Base-by-base conservation (phyloP, 1,140 invertebrate species). In the Cyrtorhinus lividipennis region DNA sequence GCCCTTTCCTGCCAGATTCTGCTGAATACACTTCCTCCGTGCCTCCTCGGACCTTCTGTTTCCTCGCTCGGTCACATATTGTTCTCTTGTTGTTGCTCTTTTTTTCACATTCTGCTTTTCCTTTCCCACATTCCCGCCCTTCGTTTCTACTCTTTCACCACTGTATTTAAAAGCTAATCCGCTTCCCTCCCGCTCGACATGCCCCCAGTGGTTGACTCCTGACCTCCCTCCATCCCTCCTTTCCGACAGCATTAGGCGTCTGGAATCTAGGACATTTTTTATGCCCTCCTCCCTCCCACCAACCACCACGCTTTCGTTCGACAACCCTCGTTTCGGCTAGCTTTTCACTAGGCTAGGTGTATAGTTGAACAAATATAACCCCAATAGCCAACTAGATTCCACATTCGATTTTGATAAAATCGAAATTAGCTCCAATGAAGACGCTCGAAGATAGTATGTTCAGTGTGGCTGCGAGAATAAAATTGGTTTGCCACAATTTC, bases 1-100 rank as follows among this genome's bases (percentile, higher is more conserved):
- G n/a, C n/a, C n/a, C 30, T 38, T 38, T 38, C 30, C 58, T 66
- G 65, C 65, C 65, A 66, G 61, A 66, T 66, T 66, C 62, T 66
- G 65, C 65, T 66, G 65, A 66, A 66, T 64, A 66, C 65, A 62
- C 38, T 62, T 62, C 61, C 61, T 56, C 22, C 30, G 15, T 5
- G 30, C 30, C 30, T 38, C 5, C 30, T 5, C 5, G 30, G 15
- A 38, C 30, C 30, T 38, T 38, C 30, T 38, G 30, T 38, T 38
- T 38, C 30, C 30, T 15, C 24, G 38, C 20, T 23, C 38, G 61
- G 61, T 53, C 24, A 60, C 58, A 60, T 60, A 38, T 30, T 26
- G 58, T 38, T 60, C 27, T 30, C 24, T 26, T 60, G 24, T 38
- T 30, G 27, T 60, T 60, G n/a, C 25, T 26, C 27, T 26, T 26